Conservation (phyloP, 2,797 vertebrate genomes). For the Sebastes diploproa region DNA sequence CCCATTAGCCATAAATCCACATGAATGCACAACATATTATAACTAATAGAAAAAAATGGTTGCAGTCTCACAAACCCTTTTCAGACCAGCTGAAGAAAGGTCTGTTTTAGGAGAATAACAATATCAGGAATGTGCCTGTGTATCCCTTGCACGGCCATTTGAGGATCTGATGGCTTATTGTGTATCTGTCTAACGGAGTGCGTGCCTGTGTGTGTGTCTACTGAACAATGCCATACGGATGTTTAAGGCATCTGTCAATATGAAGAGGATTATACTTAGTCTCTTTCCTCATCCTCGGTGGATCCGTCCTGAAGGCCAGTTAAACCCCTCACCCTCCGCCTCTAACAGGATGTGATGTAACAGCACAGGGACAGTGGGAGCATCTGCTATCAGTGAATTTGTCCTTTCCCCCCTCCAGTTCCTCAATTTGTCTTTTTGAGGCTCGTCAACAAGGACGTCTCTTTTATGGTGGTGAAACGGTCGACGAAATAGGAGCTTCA, state of each 20-base stretch:
- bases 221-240: conserved; percentile 42
- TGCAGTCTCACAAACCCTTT: conserved; percentile 40
- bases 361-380: conserved; percentile 23
- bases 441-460: not conserved
- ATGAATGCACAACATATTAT: conserved; percentile 11
- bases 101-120: conserved; percentile 22
- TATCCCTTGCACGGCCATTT: conserved; percentile 13
- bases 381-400: conserved; percentile 30
- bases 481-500: not conserved
- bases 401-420: not conserved
- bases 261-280: conserved; percentile 63
- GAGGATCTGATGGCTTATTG: conserved; percentile 38
- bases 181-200: conserved; percentile 68
- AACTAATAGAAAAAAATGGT: not conserved
- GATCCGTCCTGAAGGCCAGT: conserved; percentile 36
- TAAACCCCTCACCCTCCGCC: conserved; percentile 33
- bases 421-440: conserved; percentile 3
- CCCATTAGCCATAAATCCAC: not conserved
- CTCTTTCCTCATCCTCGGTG: conserved; percentile 39
- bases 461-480: not conserved
- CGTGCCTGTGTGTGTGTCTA: conserved; percentile 30
- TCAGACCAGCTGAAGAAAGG: conserved; percentile 78
- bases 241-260: conserved; percentile 63
- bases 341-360: conserved; percentile 48
- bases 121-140: conserved; percentile 2